phyloP scores from a whole-genome alignment of 2,888 invertebrate genomes.

The Cacoxenus indagator region DNA sequence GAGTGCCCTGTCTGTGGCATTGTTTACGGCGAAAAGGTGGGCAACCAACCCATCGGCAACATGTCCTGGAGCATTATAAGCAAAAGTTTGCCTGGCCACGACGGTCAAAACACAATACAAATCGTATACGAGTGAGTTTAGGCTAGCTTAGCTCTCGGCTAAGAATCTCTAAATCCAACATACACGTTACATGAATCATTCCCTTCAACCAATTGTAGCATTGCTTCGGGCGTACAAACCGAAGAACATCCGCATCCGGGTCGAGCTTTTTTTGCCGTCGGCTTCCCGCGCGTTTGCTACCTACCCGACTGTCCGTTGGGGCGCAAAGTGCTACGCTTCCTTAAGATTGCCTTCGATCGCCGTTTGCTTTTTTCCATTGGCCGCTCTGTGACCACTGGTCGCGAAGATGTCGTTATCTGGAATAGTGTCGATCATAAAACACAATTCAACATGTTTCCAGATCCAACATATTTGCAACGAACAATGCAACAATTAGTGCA shows the following conservation, averaged over 20 bases:
- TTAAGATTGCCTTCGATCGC: conserved; percentile 87
- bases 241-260: conserved; percentile 85
- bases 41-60: conserved; percentile 85
- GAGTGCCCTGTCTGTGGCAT: conserved; percentile 90
- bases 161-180: too few species aligned
- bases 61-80: conserved; percentile 86
- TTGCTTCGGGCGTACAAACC: conserved; percentile 88
- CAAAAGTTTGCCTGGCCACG: conserved; percentile 79
- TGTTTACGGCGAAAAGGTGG: conserved; percentile 84
- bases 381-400: conserved; percentile 89
- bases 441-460: conserved; percentile 82
- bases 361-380: conserved; percentile 88
- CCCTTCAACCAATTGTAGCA: conserved; percentile 75
- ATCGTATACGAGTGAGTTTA: conserved; percentile 82
- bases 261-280: conserved; percentile 88
- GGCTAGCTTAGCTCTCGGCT: too few species aligned
- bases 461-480: conserved; percentile 80
- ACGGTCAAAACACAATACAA: conserved; percentile 79
- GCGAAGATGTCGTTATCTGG: conserved; percentile 93
- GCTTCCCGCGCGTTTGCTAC: conserved; percentile 86
- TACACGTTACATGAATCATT: too few species aligned
- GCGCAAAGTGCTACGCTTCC: conserved; percentile 80
- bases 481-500: conserved; percentile 71
- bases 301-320: conserved; percentile 88
- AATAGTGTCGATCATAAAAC: conserved; percentile 91